Evolutionary conservation across 2,888 invertebrate genomes (phyloP).

Genomic region (Andrena dorsata): DNA sequence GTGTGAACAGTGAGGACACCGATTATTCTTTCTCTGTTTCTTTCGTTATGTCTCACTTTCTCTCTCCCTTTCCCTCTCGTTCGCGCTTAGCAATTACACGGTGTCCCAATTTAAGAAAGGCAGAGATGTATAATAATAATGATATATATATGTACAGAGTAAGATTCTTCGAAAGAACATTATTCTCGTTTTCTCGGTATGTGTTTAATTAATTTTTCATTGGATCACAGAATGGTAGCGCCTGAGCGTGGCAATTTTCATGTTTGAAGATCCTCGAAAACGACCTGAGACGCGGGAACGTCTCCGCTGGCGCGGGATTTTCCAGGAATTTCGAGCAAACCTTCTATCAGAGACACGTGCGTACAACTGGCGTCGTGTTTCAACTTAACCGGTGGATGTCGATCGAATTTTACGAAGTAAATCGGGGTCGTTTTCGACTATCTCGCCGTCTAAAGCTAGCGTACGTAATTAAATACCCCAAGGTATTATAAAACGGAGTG

Average conservation of each 20-base stretch:
- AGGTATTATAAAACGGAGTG: slow-evolving; percentile 79
- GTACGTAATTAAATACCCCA: slow-evolving; percentile 74
- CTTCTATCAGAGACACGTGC: neutral
- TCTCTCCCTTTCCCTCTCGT: neutral
- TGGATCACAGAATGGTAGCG: slow-evolving; percentile 83
- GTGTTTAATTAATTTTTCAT: slow-evolving; percentile 70
- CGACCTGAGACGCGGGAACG: slow-evolving; percentile 42
- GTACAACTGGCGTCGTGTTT: neutral
- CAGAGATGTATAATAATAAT: slow-evolving; percentile 66
- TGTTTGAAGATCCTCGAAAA: slow-evolving; percentile 75
- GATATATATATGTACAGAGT: slow-evolving; percentile 60
- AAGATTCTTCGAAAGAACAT: slow-evolving; percentile 67
- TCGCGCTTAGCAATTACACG: slow-evolving; percentile 46
- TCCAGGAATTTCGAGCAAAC: neutral
- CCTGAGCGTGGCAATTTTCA: slow-evolving; percentile 79
- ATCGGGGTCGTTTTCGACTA: slow-evolving; percentile 71
- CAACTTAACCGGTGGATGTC: too few species aligned
- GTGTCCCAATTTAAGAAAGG: slow-evolving; percentile 66
- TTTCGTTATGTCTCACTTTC: neutral
- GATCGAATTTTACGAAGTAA: neutral
- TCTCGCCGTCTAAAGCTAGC: slow-evolving; percentile 72
- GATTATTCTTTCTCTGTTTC: neutral
- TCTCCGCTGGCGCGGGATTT: neutral
- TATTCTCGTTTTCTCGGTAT: slow-evolving; percentile 57
- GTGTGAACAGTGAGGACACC: slow-evolving; percentile 58